Conservation (phyloP, 2,797 vertebrate genomes). For the Sitta carolinensis region DNA sequence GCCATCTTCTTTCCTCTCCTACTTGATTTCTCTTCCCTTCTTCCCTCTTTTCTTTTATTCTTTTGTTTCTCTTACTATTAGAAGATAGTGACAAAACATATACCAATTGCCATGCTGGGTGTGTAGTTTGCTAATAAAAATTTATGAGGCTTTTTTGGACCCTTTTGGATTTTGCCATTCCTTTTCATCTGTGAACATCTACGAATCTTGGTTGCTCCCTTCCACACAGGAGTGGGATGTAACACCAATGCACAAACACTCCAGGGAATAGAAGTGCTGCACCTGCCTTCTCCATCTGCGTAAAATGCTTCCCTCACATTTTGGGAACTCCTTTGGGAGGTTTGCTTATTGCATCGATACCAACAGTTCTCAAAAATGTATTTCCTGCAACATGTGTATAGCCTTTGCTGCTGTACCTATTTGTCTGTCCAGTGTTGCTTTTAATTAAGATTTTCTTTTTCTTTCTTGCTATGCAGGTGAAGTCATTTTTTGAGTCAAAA, state of each 20-base stretch:
- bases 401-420: neutral
- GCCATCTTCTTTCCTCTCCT: neutral
- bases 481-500: conserved; percentile 87
- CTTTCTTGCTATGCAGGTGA: conserved; percentile 76
- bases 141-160: neutral
- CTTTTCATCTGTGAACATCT: neutral
- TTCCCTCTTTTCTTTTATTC: neutral
- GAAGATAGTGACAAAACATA: neutral
- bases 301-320: too few species aligned
- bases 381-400: neutral
- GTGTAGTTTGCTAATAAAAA: neutral
- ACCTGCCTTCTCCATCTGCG: neutral
- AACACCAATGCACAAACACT: neutral
- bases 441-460: neutral
- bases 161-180: neutral
- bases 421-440: neutral
- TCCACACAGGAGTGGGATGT: neutral
- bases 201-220: neutral
- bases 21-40: neutral
- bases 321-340: neutral
- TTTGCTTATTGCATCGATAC: neutral
- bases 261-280: neutral
- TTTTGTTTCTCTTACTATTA: neutral
- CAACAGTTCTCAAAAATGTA: neutral
- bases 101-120: neutral